Conservation (phyloP, 2,888 invertebrate species). For the Apomyelois bistriatella region DNA sequence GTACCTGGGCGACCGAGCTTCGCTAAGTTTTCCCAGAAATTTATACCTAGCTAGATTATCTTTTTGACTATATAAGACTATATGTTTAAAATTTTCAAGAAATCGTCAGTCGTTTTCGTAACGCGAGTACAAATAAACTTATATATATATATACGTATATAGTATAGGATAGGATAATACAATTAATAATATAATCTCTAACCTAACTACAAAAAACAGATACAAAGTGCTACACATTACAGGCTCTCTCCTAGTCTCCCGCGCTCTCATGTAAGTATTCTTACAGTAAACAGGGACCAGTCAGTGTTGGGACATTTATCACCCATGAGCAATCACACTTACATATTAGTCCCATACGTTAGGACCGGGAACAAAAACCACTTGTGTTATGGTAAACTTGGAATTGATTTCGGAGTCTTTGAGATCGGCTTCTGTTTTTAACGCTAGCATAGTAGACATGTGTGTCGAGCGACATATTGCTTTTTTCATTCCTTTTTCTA, state of each 20-base stretch:
- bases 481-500: constrained; percentile 62
- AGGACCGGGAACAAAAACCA: constrained; percentile 51
- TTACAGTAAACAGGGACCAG: constrained; percentile 31
- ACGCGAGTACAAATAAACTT: too few relatives aligned
- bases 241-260: not conserved
- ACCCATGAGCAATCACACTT: constrained; percentile 45
- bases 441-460: constrained; percentile 58
- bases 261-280: not conserved
- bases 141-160: too few relatives aligned
- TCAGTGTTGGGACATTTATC: constrained; percentile 38
- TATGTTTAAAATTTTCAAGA: too few relatives aligned
- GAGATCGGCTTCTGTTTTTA: constrained; percentile 56
- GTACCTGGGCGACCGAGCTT: too few relatives aligned
- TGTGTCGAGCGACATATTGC: constrained; percentile 61
- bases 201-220: not conserved
- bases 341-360: constrained; percentile 60
- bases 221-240: not conserved
- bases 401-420: constrained; percentile 61
- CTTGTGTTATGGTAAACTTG: constrained; percentile 57
- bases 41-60: too few relatives aligned
- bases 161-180: too few relatives aligned
- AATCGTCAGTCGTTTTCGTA: too few relatives aligned
- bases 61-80: too few relatives aligned
- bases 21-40: too few relatives aligned
- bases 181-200: too few relatives aligned